phyloP scores from a whole-genome alignment of 1,140 invertebrate species.

The Colletes gigas region DNA sequence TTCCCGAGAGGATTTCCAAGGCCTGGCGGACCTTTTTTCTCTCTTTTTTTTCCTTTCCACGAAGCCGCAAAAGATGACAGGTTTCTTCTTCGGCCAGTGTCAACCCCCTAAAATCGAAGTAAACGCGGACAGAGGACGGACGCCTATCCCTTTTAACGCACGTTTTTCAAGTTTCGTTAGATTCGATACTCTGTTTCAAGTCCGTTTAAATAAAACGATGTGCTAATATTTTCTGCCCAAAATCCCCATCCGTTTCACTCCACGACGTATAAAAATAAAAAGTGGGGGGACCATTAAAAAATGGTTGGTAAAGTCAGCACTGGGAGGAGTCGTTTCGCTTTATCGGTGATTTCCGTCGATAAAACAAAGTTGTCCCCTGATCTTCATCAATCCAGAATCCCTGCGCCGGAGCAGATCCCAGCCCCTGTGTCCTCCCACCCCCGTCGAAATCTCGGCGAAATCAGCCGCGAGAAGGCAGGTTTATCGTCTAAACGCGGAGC shows the following conservation, averaged over 20 bases:
- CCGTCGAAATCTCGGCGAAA: slow-evolving; percentile 4
- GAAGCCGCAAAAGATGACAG: slow-evolving; percentile 38
- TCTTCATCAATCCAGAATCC: background rate
- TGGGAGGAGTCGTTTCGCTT: no score
- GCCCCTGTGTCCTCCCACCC: background rate
- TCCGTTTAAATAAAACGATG: no score
- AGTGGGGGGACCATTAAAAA: no score
- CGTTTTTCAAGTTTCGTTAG: no score
- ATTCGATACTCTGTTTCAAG: no score
- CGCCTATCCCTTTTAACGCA: background rate
- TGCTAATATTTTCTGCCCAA: no score
- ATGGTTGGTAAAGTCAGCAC: no score
- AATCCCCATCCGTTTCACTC: no score
- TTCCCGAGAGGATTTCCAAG: slow-evolving; percentile 50
- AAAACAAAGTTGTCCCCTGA: background rate
- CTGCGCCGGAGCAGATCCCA: background rate
- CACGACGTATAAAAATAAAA: no score
- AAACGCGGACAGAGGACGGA: slow-evolving; percentile 23
- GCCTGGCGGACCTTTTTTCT: slow-evolving; percentile 30
- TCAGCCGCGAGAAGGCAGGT: slow-evolving; percentile 51
- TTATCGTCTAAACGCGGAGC: slow-evolving; percentile 70
- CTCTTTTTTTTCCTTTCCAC: background rate
- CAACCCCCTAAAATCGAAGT: slow-evolving; percentile 22
- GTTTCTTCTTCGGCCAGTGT: background rate
- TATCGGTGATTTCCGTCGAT: no score